Conservation (phyloP, 1,140 invertebrate species). For the Aphaenogaster floridana region DNA sequence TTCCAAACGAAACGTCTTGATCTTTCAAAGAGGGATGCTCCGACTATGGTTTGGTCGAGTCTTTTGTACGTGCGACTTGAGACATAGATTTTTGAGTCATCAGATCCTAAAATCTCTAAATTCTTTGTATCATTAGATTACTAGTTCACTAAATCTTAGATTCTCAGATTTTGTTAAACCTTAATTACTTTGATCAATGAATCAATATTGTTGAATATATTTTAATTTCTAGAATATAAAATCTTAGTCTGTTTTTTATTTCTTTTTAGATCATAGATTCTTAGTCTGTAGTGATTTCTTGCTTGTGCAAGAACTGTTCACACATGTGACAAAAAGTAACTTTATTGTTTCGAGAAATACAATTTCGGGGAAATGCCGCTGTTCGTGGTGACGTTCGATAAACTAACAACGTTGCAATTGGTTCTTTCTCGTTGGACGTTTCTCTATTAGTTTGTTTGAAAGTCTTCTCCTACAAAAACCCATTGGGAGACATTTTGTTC, state of each 20-base stretch:
- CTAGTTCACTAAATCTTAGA: background rate
- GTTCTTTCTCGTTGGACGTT: slow-evolving; percentile 47
- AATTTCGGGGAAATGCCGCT: slow-evolving; percentile 36
- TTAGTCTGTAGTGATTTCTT: background rate
- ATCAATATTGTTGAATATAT: background rate
- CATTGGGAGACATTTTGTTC: slow-evolving; percentile 49
- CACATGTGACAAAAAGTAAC: slow-evolving; percentile 19
- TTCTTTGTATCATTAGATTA: background rate
- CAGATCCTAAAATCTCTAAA: background rate
- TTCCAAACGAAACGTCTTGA: slow-evolving; percentile 39
- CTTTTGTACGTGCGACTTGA: background rate
- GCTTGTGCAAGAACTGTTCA: background rate
- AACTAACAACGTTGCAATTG: slow-evolving; percentile 54
- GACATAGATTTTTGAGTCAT: background rate
- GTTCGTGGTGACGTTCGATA: slow-evolving; percentile 41
- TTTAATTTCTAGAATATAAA: background rate
- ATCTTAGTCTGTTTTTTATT: background rate
- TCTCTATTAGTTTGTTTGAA: slow-evolving; percentile 59
- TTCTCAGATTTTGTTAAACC: background rate
- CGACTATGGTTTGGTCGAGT: background rate
- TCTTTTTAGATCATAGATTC: background rate
- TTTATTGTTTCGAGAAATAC: slow-evolving; percentile 34
- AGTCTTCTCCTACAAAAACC: slow-evolving; percentile 45
- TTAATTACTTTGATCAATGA: background rate
- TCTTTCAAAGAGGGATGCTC: slow-evolving; percentile 9